Conservation (phyloP, 2,797 vertebrate species). For the Spinus pinus region DNA sequence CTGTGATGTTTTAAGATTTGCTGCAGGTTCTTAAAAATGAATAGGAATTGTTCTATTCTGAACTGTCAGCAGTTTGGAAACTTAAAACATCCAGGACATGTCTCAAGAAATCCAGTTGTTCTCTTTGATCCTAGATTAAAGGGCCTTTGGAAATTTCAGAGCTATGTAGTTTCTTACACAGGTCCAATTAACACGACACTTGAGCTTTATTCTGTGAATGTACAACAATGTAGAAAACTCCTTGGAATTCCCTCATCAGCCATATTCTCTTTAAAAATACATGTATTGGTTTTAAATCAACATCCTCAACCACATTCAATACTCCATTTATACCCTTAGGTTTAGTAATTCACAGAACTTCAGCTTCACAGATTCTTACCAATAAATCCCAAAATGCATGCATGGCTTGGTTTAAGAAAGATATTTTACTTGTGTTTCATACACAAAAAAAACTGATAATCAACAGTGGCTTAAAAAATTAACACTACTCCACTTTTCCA, state of each 20-base stretch:
- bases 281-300: conserved; percentile 12
- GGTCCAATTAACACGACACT: conserved; percentile 61
- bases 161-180: conserved; percentile 59
- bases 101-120: conserved; percentile 39
- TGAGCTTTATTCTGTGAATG: conserved; percentile 53
- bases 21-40: conserved; percentile 25
- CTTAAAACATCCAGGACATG: conserved; percentile 13
- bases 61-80: conserved; percentile 38
- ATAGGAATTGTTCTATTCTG: neutral
- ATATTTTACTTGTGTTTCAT: conserved; percentile 98
- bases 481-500: conserved; percentile 93
- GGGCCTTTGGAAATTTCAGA: conserved; percentile 55
- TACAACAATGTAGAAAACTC: conserved; percentile 19
- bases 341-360: conserved; percentile 42
- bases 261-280: conserved; percentile 26
- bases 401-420: conserved; percentile 91
- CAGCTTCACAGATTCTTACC: conserved; percentile 58
- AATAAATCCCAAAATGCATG: conserved; percentile 77
- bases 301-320: neutral
- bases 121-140: conserved; percentile 65
- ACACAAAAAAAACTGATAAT: conserved; percentile 88
- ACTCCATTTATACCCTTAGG: conserved; percentile 2
- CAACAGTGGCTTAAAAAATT: conserved; percentile 82
- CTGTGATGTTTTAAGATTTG: conserved; percentile 22
- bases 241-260: conserved; percentile 23